phyloP scores from a whole-genome alignment of 2,797 vertebrate species.

The Crossoptilon crossoptilon region DNA sequence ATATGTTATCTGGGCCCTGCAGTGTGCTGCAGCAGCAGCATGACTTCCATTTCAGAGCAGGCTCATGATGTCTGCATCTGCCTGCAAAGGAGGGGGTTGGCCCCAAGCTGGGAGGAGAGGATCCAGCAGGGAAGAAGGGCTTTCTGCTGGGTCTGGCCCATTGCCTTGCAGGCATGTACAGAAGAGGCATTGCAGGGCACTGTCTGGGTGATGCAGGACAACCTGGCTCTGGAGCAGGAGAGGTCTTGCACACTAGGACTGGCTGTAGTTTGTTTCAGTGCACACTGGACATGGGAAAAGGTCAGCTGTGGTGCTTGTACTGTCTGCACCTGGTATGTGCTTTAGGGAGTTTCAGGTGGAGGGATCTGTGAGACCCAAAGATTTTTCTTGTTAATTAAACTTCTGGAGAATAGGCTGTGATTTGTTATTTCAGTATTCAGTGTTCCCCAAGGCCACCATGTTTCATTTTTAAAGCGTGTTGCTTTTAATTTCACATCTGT shows the following conservation, averaged over 20 bases:
- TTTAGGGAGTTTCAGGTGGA: background rate
- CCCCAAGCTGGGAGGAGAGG: background rate
- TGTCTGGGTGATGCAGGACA: background rate
- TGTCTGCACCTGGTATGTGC: background rate
- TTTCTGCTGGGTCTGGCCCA: background rate
- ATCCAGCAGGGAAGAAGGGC: background rate
- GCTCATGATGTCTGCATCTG: rapidly evolving
- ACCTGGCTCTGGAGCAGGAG: background rate
- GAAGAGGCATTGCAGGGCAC: background rate
- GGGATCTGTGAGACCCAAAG: background rate
- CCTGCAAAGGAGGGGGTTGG: background rate
- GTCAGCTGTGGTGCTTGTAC: background rate
- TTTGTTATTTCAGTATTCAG: slow-evolving; percentile 40
- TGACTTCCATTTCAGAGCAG: background rate
- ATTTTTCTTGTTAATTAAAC: slow-evolving; percentile 1
- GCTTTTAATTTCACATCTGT: slow-evolving; percentile 43
- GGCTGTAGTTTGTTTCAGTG: background rate
- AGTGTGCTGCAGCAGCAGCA: background rate
- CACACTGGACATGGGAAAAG: background rate
- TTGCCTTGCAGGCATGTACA: background rate
- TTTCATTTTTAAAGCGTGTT: slow-evolving; percentile 31
- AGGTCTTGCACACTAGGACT: background rate
- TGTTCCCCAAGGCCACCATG: background rate
- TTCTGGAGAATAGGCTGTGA: background rate
- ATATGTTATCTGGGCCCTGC: rapidly evolving